A percentile compares a stretch with the other conserved stretches of the same genome.
phyloP scores from a whole-genome alignment of 2,888 invertebrate genomes.

The Drosophila multiciliata region DNA sequence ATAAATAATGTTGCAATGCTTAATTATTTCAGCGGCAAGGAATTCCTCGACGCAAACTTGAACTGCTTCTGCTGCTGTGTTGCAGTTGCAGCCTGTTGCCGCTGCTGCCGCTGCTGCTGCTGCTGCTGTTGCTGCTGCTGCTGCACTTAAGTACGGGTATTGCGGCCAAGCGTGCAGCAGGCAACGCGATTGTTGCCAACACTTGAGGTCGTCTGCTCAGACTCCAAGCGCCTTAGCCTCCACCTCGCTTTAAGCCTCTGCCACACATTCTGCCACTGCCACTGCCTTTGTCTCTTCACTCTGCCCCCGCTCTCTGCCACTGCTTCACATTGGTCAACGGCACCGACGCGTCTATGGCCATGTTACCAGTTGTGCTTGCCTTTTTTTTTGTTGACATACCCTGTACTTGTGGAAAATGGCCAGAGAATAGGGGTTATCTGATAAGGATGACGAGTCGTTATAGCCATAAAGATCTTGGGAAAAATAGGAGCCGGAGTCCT shows the following conservation, averaged over 20 bases:
- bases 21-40: constrained; percentile 81
- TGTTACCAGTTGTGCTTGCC: constrained; percentile 53
- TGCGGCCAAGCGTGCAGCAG: constrained; percentile 69
- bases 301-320: constrained; percentile 18
- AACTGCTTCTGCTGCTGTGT: constrained; percentile 67
- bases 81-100: constrained; percentile 40
- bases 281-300: background rate
- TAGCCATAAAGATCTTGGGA: background rate
- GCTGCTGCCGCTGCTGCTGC: constrained; percentile 30
- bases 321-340: constrained; percentile 74
- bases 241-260: constrained; percentile 9
- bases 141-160: constrained; percentile 54
- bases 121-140: constrained; percentile 17
- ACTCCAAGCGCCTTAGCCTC: constrained; percentile 23
- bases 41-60: constrained; percentile 77
- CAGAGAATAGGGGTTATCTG: too few species aligned
- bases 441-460: background rate
- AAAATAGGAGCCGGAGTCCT: background rate
- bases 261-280: constrained; percentile 1
- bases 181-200: constrained; percentile 70
- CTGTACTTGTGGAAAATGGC: background rate
- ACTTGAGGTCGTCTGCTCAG: constrained; percentile 75
- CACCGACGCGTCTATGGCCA: constrained; percentile 75
- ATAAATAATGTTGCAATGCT: constrained; percentile 81
- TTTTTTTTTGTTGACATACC: constrained; percentile 21